Conservation (phyloP, 2,113 vertebrate genomes). For the Colinus virginianus region DNA sequence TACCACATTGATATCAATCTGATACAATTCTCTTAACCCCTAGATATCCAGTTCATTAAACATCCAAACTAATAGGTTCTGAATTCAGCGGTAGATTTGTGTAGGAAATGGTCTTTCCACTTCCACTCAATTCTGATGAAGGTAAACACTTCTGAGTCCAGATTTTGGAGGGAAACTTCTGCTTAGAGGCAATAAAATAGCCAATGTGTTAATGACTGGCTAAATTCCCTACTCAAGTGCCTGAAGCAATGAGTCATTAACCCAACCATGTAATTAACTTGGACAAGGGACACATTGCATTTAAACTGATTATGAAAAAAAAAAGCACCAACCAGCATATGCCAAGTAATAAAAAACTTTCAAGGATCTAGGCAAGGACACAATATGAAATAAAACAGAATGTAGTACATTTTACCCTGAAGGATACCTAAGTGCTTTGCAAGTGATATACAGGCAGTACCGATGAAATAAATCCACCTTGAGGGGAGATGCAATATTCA, state of each 20-base stretch:
- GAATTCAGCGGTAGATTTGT: not conserved
- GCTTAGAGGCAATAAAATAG: not conserved
- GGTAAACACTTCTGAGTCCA: not conserved
- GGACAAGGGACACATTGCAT: slow-evolving; percentile 36
- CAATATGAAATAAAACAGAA: not conserved
- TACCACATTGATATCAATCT: not conserved
- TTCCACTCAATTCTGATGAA: not conserved
- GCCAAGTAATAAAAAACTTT: slow-evolving; percentile 43
- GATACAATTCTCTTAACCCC: not conserved
- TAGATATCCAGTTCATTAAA: not conserved
- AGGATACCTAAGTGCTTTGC: slow-evolving; percentile 2
- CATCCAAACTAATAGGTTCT: not conserved
- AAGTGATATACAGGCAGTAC: not conserved
- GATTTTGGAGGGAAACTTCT: not conserved
- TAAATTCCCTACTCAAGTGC: not conserved
- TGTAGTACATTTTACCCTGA: not conserved
- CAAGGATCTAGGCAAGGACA: slow-evolving; percentile 39
- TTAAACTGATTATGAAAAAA: not conserved
- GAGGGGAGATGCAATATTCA: not conserved
- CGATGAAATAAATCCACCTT: not conserved
- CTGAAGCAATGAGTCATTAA: slow-evolving; percentile 51
- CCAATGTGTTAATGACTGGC: not conserved
- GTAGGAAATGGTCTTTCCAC: not conserved
- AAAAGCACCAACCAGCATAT: not conserved
- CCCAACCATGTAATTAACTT: slow-evolving; percentile 40